Evolutionary conservation across 1,140 invertebrate genomes (phyloP).

Genomic region (Oncopodura yosiiana): DNA sequence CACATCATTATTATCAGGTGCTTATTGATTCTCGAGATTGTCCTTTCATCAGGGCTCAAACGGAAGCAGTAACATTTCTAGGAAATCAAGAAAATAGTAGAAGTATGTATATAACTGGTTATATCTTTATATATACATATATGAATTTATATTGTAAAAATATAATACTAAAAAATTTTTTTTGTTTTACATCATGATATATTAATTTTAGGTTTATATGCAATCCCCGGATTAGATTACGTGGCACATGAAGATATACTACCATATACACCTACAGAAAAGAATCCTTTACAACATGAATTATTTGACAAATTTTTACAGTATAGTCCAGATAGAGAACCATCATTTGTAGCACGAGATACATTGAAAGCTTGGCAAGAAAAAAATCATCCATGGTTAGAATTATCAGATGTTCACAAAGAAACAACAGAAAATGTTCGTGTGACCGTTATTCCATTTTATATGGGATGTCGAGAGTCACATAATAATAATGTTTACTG

Average conservation of each 20-base stretch:
- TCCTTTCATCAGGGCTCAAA: conserved; percentile 90
- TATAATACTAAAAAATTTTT: no score
- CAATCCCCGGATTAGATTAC: conserved; percentile 91
- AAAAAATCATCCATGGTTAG: conserved; percentile 93
- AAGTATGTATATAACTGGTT: conserved; percentile 46
- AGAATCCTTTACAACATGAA: conserved; percentile 80
- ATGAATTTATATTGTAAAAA: not conserved
- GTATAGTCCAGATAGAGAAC: conserved; percentile 67
- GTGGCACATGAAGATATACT: conserved; percentile 92
- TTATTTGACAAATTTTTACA: conserved; percentile 91
- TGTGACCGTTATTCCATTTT: conserved; percentile 95
- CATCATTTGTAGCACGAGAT: conserved; percentile 76
- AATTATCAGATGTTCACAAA: conserved; percentile 92
- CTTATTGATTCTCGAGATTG: conserved; percentile 92
- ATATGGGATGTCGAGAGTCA: conserved; percentile 84
- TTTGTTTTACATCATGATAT: conserved; percentile 24
- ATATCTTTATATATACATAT: not conserved
- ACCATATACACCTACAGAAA: conserved; percentile 70
- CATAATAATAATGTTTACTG: conserved; percentile 84
- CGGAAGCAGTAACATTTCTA: conserved; percentile 93
- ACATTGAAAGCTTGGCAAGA: conserved; percentile 91
- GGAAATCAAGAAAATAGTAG: conserved; percentile 89
- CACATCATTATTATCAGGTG: conserved; percentile 93
- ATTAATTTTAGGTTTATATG: conserved; percentile 54
- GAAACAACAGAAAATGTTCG: conserved; percentile 92